Evolutionary conservation across 2,797 vertebrate species (phyloP).

Genomic region (Prionace glauca): DNA sequence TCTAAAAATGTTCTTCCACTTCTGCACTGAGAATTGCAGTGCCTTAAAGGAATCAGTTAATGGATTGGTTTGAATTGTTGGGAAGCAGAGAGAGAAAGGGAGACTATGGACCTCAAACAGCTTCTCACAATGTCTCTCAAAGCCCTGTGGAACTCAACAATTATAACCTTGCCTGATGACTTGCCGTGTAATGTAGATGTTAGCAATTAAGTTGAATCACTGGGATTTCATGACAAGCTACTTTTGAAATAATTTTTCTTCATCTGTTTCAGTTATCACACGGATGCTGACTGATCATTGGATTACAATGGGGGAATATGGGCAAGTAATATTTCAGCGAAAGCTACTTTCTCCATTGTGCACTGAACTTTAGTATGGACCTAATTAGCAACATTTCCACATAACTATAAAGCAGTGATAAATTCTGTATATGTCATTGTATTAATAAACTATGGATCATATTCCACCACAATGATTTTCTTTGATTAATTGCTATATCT

Average conservation of each 20-base stretch:
- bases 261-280: background rate
- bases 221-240: background rate
- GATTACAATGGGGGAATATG: background rate
- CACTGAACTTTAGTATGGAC: background rate
- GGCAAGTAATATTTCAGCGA: background rate
- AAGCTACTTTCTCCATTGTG: background rate
- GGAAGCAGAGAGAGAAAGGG: background rate
- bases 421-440: background rate
- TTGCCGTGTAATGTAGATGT: background rate
- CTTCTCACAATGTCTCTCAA: background rate
- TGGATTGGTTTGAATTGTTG: background rate
- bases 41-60: conserved; percentile 36
- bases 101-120: background rate
- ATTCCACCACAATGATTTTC: background rate
- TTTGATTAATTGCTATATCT: background rate
- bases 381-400: background rate
- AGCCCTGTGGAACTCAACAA: background rate
- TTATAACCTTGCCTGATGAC: background rate
- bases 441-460: background rate
- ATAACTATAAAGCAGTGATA: background rate
- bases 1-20: conserved; percentile 33
- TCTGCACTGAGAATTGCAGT: conserved; percentile 8
- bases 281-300: background rate
- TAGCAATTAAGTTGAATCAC: conserved; percentile 1
- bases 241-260: background rate